phyloP scores from a whole-genome alignment of 2,888 invertebrate genomes.

The Sarcophaga variegata region DNA sequence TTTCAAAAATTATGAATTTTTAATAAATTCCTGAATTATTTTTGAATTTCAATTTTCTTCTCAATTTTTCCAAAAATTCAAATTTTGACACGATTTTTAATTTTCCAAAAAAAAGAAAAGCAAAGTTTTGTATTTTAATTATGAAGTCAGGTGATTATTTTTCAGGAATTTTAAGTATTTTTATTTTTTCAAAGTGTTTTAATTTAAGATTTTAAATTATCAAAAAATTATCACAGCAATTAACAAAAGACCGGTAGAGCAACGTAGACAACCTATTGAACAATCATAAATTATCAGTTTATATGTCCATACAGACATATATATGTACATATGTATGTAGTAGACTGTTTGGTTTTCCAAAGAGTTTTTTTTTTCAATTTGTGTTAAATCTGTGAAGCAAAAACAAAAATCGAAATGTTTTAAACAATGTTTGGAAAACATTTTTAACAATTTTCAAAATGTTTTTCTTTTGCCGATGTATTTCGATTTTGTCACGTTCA shows the following conservation, averaged over 20 bases:
- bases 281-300: slow-evolving; percentile 58
- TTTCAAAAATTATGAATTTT: slow-evolving; percentile 24
- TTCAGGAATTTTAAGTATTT: slow-evolving; percentile 13
- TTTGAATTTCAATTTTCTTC: neutral
- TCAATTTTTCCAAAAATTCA: slow-evolving; percentile 3
- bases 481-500: slow-evolving; percentile 80
- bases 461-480: slow-evolving; percentile 72
- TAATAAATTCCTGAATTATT: neutral
- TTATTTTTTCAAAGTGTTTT: slow-evolving; percentile 14
- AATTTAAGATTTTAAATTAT: slow-evolving; percentile 30
- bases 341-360: slow-evolving; percentile 22
- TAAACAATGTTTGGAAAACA: slow-evolving; percentile 51
- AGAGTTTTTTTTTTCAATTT: slow-evolving; percentile 45
- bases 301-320: neutral
- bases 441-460: slow-evolving; percentile 53
- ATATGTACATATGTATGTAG: too few species aligned
- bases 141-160: slow-evolving; percentile 55
- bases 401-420: slow-evolving; percentile 44
- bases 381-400: slow-evolving; percentile 17
- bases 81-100: slow-evolving; percentile 55
- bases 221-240: slow-evolving; percentile 45
- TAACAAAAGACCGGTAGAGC: slow-evolving; percentile 11
- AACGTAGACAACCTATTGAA: slow-evolving; percentile 53
- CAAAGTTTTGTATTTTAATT: slow-evolving; percentile 4
- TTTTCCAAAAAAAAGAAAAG: neutral